A percentile compares a stretch with the other conserved stretches of the same genome.
These are phyloP conservation scores for Tetrapedia diversipes DNA, from an alignment of 2,888 invertebrate genomes.

Conservation along the genomic window DNA sequence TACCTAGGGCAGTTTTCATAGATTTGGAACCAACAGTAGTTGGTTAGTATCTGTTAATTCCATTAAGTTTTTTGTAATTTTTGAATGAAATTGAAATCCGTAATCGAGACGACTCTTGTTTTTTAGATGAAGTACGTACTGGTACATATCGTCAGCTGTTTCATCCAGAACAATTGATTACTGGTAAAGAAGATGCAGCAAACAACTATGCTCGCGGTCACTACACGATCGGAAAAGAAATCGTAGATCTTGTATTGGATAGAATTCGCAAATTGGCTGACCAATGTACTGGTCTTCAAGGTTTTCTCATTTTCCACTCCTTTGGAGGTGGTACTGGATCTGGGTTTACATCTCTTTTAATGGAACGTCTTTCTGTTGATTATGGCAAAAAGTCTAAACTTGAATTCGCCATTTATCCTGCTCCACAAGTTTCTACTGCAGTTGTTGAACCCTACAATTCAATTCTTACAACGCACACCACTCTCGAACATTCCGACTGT, in stretches of 20 bases:
- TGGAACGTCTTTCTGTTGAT: conserved; percentile 98
- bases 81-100: not conserved
- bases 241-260: conserved; percentile 95
- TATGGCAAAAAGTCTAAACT: conserved; percentile 98
- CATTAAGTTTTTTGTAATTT: not conserved
- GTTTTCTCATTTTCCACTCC: conserved; percentile 98
- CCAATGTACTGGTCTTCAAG: conserved; percentile 96
- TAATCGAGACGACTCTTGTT: not conserved
- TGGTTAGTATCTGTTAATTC: conserved; percentile 79
- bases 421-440: conserved; percentile 94
- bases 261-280: conserved; percentile 94
- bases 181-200: conserved; percentile 98
- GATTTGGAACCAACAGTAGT: conserved; percentile 98
- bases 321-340: conserved; percentile 97
- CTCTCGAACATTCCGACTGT: conserved; percentile 94
- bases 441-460: conserved; percentile 99
- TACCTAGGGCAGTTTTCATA: conserved; percentile 97
- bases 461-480: conserved; percentile 97
- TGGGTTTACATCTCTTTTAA: conserved; percentile 96
- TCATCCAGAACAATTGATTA: conserved; percentile 98
- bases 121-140: conserved; percentile 92
- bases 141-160: conserved; percentile 98
- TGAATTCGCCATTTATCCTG: conserved; percentile 95
- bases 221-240: conserved; percentile 98
- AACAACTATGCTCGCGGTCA: conserved; percentile 99